phyloP scores from a whole-genome alignment of 2,113 vertebrate genomes.

The Odontesthes bonariensis region DNA sequence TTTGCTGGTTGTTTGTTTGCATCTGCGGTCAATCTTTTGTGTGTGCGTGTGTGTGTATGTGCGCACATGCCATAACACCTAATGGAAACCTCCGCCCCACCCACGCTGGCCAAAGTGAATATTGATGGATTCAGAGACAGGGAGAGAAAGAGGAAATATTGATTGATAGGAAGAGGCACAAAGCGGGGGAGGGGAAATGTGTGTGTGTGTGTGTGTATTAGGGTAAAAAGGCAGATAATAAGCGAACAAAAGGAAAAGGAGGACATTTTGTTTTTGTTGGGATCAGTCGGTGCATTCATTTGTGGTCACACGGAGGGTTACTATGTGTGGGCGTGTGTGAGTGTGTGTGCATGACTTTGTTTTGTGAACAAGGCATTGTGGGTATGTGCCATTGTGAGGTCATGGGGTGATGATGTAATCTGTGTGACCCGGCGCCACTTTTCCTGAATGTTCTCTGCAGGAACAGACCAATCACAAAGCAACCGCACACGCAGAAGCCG shows the following conservation, averaged over 20 bases:
- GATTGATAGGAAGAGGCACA: constrained; percentile 49
- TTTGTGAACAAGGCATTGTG: constrained; percentile 66
- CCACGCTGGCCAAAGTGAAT: constrained; percentile 46
- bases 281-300: constrained; percentile 58
- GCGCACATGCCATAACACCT: constrained; percentile 23
- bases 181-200: neutral
- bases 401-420: constrained; percentile 79
- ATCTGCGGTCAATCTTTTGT: constrained; percentile 12
- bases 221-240: constrained; percentile 15
- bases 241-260: constrained; percentile 5
- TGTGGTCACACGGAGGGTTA: constrained; percentile 28
- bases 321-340: constrained; percentile 20
- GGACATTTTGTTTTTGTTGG: constrained; percentile 24
- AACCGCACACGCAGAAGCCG: constrained; percentile 9
- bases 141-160: constrained; percentile 50
- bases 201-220: neutral
- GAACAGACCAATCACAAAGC: constrained; percentile 47
- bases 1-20: constrained; percentile 25
- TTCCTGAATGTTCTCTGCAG: constrained; percentile 73
- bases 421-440: constrained; percentile 65
- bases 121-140: constrained; percentile 56
- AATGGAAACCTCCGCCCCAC: constrained; percentile 57
- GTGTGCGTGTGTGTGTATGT: constrained; percentile 14
- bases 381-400: constrained; percentile 70
- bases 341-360: constrained; percentile 32